phyloP scores from a whole-genome alignment of 92 coral and sea anemone species.

The Parazoanthus darwini region DNA sequence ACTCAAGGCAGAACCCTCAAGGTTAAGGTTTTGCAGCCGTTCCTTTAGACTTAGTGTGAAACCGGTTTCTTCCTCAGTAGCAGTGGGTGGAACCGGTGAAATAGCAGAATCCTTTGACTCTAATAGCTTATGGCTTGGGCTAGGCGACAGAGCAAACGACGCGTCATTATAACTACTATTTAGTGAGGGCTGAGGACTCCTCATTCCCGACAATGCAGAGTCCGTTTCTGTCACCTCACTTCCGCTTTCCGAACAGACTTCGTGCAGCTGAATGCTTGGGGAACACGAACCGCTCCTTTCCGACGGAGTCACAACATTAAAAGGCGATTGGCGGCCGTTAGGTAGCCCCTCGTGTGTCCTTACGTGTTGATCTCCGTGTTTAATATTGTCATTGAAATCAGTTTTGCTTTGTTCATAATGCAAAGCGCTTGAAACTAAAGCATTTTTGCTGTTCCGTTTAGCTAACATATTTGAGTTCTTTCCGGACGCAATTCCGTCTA shows the following conservation, averaged over 20 bases:
- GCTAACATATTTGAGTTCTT: background rate
- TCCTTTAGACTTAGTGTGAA: constrained; percentile 47
- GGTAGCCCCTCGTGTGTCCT: background rate
- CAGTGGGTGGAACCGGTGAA: constrained; percentile 17
- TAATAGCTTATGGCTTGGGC: constrained; percentile 59
- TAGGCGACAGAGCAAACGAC: constrained; percentile 50
- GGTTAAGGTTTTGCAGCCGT: constrained; percentile 53
- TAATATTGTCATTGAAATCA: constrained; percentile 16
- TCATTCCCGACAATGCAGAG: constrained; percentile 49
- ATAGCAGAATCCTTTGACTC: constrained; percentile 43
- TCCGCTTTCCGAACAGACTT: constrained; percentile 34
- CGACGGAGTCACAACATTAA: background rate
- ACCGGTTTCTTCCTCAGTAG: background rate
- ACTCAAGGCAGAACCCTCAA: constrained; percentile 49
- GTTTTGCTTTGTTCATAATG: background rate
- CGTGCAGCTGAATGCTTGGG: constrained; percentile 3
- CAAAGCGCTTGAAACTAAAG: background rate
- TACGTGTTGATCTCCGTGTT: background rate
- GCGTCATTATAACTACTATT: constrained; percentile 58
- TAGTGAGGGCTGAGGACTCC: constrained; percentile 65
- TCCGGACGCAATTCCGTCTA: background rate
- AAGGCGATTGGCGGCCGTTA: background rate
- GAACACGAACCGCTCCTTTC: constrained; percentile 24
- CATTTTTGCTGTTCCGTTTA: background rate
- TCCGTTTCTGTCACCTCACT: constrained; percentile 66